Evolutionary conservation across 2,797 vertebrate species (phyloP), one percentile per base, ranked within the genome.

Genomic region (Dryobates pubescens): DNA sequence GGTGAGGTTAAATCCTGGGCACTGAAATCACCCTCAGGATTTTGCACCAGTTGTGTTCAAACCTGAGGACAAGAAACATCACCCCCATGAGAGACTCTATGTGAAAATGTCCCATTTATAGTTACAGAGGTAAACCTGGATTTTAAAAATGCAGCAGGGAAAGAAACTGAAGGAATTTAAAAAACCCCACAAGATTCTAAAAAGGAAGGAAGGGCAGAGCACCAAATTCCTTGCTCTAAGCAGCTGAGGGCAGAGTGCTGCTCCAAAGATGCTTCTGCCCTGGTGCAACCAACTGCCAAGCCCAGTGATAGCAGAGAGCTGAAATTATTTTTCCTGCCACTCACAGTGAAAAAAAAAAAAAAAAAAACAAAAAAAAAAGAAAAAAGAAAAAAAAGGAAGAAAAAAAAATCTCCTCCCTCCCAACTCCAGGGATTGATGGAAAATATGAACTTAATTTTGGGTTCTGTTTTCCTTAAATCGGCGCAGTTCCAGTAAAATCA

Each of bases 401-500:
- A 24, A 51, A 24, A 12, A 23, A 51, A 11, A 11, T 12, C 12
- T 70, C 65, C 85, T 62, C 88, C 51, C 89, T 78, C 90, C 82
- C 49, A 88, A 53, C 90, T 71, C 86, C 91, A 61, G 68, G 43
- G 45, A 87, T 2, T 56, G 76, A 92, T 6, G 13, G 94, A 92
- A 95, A 96, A 96, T 89, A 88, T 91, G 88, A 96, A 95, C 90
- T 94, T 96, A 91, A 95, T 96, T 97, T 92, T 76, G 88, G 81
- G 88, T 82, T 94, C 93, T 96, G 92, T 93, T 97, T 95, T 85
- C 95, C 95, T 91, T 94, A 93, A 96, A 93, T 94, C 49, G 70
- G 91, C 49, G 3, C 93, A 92, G 95, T 76, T 94, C 95, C 95
- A 97, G 96, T 96, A 96, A 97, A 97, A 97, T 97, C 96, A 96